A percentile compares a stretch with the other conserved stretches of the same genome.
Evolutionary conservation across 2,888 invertebrate species (phyloP).

Genomic region (Apamea monoglypha): DNA sequence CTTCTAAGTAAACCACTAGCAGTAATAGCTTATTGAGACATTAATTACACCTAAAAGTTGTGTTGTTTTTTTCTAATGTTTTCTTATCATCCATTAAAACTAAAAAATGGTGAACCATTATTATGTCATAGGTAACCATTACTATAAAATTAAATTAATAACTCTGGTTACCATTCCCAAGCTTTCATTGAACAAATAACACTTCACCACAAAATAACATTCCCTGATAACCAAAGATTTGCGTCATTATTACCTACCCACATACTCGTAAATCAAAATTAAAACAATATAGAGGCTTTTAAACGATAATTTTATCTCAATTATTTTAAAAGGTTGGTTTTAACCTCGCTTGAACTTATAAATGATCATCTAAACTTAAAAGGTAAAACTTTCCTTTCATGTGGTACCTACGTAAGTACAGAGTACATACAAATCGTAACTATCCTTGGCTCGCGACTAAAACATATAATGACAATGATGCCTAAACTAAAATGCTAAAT

Average conservation of each 20-base stretch:
- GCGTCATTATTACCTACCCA: background rate
- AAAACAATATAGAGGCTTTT: slow-evolving; percentile 34
- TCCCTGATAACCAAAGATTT: slow-evolving; percentile 27
- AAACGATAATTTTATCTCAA: slow-evolving; percentile 11
- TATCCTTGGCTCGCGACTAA: background rate
- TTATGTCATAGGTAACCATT: background rate
- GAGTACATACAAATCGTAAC: background rate
- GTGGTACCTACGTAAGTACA: background rate
- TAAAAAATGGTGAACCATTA: background rate
- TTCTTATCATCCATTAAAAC: background rate
- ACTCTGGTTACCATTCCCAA: slow-evolving; percentile 6
- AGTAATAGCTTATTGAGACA: background rate
- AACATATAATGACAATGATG: background rate
- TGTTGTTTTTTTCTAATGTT: background rate
- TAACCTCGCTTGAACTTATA: background rate
- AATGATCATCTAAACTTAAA: background rate
- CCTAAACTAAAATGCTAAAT: background rate
- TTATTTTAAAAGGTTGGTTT: slow-evolving; percentile 34
- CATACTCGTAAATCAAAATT: slow-evolving; percentile 26
- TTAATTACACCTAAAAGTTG: background rate
- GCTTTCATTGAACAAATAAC: slow-evolving; percentile 4
- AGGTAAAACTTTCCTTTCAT: background rate
- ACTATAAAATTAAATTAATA: background rate
- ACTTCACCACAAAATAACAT: background rate
- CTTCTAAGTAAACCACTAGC: background rate